Percentiles rank a stretch among this genome's conserved stretches.
These are phyloP conservation scores for Orius insidiosus DNA, from an alignment of 1,140 invertebrate species.

Conservation along the genomic window DNA sequence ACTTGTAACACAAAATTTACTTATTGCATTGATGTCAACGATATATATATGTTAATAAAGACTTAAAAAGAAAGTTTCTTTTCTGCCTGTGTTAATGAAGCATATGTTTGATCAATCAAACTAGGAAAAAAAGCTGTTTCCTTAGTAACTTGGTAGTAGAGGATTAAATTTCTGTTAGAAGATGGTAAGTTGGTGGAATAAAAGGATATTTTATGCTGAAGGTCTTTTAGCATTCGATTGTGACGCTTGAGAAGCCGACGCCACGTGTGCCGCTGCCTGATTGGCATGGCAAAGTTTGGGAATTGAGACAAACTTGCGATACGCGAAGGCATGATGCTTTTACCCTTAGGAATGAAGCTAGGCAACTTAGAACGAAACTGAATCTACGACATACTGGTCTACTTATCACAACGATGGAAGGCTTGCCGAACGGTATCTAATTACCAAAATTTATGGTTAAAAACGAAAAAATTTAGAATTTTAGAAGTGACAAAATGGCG, in stretches of 20 bases:
- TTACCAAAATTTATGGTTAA: neutral
- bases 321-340: constrained; percentile 41
- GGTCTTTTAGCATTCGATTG: constrained; percentile 16
- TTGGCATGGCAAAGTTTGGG: constrained; percentile 50
- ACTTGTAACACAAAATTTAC: too few species aligned
- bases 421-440: constrained; percentile 37
- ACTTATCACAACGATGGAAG: constrained; percentile 62
- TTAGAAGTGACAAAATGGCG: constrained; percentile 58
- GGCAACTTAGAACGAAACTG: constrained; percentile 56
- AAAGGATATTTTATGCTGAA: too few species aligned
- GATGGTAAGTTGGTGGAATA: too few species aligned
- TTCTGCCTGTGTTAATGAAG: too few species aligned
- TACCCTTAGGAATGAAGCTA: constrained; percentile 43
- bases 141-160: too few species aligned
- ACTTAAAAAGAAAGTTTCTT: too few species aligned
- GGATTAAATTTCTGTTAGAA: too few species aligned
- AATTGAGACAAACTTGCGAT: constrained; percentile 44
- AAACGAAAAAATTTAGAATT: constrained; percentile 26
- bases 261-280: constrained; percentile 49
- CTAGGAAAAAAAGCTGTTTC: too few species aligned
- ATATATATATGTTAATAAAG: too few species aligned
- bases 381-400: constrained; percentile 65
- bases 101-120: too few species aligned
- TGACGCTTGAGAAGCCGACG: constrained; percentile 45
- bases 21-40: too few species aligned